These are phyloP conservation scores for Ganaspis sp. DNA, from an alignment of 1,140 invertebrate genomes.

Conservation along the genomic window DNA sequence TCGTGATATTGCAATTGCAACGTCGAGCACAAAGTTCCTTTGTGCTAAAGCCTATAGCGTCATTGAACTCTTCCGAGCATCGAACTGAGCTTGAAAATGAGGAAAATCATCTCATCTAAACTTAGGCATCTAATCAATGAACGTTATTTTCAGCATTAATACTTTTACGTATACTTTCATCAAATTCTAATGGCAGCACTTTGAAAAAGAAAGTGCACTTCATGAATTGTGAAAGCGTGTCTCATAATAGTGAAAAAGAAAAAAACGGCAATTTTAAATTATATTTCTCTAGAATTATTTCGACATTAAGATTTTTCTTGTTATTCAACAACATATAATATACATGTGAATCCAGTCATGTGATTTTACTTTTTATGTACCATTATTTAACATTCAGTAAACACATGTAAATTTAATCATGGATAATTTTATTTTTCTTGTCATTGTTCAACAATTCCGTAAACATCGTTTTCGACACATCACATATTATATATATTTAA, in stretches of 20 bases:
- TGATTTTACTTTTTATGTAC: too few species aligned
- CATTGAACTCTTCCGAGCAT: conserved; percentile 31
- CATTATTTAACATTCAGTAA: too few species aligned
- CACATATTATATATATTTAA: too few species aligned
- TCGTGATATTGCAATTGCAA: conserved; percentile 16
- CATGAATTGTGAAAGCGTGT: not conserved
- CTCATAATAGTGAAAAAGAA: not conserved
- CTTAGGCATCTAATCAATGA: conserved; percentile 7
- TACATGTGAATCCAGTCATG: too few species aligned
- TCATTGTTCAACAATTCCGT: too few species aligned
- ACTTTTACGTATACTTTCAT: not conserved
- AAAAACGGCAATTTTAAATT: not conserved
- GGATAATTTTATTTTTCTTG: too few species aligned
- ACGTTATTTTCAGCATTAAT: not conserved
- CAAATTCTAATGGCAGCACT: not conserved
- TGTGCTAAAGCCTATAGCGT: not conserved
- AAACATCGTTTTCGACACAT: too few species aligned
- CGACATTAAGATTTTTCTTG: too few species aligned
- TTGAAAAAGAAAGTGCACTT: not conserved
- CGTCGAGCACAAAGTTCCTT: conserved; percentile 17
- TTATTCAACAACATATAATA: too few species aligned
- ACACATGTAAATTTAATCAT: too few species aligned
- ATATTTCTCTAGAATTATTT: too few species aligned
- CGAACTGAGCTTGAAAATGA: conserved; percentile 24
- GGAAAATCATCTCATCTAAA: conserved; percentile 13